Conservation (phyloP, 2,888 invertebrate species). For the Scaptomyza tumidula region DNA sequence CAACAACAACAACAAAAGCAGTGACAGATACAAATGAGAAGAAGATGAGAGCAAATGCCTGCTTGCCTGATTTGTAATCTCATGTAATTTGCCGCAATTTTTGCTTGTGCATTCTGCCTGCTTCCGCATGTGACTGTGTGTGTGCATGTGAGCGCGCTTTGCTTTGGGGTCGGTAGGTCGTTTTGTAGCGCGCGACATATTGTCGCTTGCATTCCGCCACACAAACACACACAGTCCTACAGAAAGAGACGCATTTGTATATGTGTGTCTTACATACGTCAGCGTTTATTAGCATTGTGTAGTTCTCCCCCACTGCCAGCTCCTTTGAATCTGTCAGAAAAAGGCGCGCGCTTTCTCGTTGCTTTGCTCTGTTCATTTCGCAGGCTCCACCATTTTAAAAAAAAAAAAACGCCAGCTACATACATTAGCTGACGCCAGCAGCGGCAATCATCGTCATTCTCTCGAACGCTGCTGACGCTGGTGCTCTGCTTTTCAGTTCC, state of each 20-base stretch:
- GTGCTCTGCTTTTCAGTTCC: slow-evolving; percentile 47
- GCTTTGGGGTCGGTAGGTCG: slow-evolving; percentile 68
- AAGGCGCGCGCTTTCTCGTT: slow-evolving; percentile 66
- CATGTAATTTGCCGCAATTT: slow-evolving; percentile 78
- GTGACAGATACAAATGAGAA: slow-evolving; percentile 17
- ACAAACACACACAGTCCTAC: slow-evolving; percentile 5
- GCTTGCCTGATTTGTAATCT: slow-evolving; percentile 69
- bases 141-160: slow-evolving; percentile 38
- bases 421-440: slow-evolving; percentile 66
- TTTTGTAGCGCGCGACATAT: slow-evolving; percentile 61
- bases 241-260: slow-evolving; percentile 1
- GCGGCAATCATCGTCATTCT: slow-evolving; percentile 67
- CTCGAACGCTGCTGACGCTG: slow-evolving; percentile 51
- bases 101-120: slow-evolving; percentile 68
- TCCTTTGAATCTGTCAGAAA: slow-evolving; percentile 53
- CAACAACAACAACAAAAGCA: slow-evolving; percentile 33
- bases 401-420: slow-evolving; percentile 58
- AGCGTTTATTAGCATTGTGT: slow-evolving; percentile 6
- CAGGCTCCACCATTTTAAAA: slow-evolving; percentile 74
- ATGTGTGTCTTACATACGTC: slow-evolving; percentile 9
- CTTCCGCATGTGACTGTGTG: slow-evolving; percentile 47
- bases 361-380: slow-evolving; percentile 33
- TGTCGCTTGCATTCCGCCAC: slow-evolving; percentile 64
- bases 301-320: slow-evolving; percentile 29
- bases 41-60: slow-evolving; percentile 50